These are phyloP conservation scores for Mya arenaria DNA, from an alignment of 1,140 invertebrate species.

Conservation along the genomic window DNA sequence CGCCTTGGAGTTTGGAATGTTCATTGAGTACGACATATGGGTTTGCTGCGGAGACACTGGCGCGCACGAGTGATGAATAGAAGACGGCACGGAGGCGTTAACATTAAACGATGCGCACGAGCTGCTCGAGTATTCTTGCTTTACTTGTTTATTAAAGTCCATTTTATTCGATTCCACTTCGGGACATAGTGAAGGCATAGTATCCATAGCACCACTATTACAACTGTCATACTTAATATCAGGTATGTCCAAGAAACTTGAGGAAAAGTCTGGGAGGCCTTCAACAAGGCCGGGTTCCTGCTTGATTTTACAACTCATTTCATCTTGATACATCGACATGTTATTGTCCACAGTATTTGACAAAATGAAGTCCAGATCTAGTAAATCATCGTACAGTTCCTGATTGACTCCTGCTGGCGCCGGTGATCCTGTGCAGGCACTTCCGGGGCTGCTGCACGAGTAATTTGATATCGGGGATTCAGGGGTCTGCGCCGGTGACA, in stretches of 20 bases:
- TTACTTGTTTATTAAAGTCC: slow-evolving; percentile 66
- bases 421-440: slow-evolving; percentile 23
- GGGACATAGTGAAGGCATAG: background rate
- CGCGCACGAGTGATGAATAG: slow-evolving; percentile 26
- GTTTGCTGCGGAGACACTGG: slow-evolving; percentile 63
- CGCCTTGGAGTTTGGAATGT: slow-evolving; percentile 82
- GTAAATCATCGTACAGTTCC: slow-evolving; percentile 73
- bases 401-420: slow-evolving; percentile 29
- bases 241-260: slow-evolving; percentile 78
- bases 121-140: slow-evolving; percentile 68
- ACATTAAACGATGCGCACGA: slow-evolving; percentile 69
- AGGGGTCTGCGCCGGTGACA: slow-evolving; percentile 40
- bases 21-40: slow-evolving; percentile 66
- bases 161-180: slow-evolving; percentile 63
- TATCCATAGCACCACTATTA: slow-evolving; percentile 5
- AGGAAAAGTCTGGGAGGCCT: slow-evolving; percentile 76
- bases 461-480: slow-evolving; percentile 43
- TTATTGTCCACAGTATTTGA: slow-evolving; percentile 71
- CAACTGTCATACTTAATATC: slow-evolving; percentile 76
- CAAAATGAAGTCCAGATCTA: slow-evolving; percentile 80
- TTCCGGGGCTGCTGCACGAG: slow-evolving; percentile 38
- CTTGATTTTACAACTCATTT: slow-evolving; percentile 68
- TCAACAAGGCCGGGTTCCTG: slow-evolving; percentile 62
- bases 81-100: slow-evolving; percentile 38
- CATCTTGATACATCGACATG: slow-evolving; percentile 69